phyloP scores from a whole-genome alignment of 2,797 vertebrate genomes.

The Sebastes kiyomatsui region DNA sequence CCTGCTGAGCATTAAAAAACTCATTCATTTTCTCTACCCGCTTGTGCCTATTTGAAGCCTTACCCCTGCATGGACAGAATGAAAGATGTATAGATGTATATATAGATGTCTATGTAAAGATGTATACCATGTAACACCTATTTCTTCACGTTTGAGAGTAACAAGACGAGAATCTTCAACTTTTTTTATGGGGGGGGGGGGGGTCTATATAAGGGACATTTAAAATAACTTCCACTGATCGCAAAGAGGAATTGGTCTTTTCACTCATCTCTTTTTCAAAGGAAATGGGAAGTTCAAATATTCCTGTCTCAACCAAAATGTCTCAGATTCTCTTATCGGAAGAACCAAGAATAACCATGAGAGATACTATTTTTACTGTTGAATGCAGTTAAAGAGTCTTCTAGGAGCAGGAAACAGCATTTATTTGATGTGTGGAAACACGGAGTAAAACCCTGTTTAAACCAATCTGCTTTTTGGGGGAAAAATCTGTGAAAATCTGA shows the following conservation, averaged over 20 bases:
- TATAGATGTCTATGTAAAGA: neutral
- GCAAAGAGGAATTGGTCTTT: neutral
- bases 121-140: neutral
- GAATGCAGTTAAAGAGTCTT: neutral
- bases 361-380: neutral
- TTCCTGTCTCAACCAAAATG: neutral
- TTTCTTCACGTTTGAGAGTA: neutral
- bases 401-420: neutral
- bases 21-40: accelerated
- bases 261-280: neutral
- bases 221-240: neutral
- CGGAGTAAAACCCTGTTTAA: neutral
- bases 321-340: neutral
- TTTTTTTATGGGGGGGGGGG: neutral
- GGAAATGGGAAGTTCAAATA: neutral
- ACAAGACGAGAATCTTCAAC: too few species aligned
- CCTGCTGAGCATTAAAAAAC: neutral
- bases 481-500: neutral
- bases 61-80: neutral
- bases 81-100: neutral
- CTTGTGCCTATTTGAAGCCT: neutral
- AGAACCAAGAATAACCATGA: neutral
- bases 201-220: neutral
- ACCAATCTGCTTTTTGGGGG: neutral
- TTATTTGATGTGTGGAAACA: neutral